Conservation (phyloP, 2,113 vertebrate genomes). For the Poicephalus gulielmi region DNA sequence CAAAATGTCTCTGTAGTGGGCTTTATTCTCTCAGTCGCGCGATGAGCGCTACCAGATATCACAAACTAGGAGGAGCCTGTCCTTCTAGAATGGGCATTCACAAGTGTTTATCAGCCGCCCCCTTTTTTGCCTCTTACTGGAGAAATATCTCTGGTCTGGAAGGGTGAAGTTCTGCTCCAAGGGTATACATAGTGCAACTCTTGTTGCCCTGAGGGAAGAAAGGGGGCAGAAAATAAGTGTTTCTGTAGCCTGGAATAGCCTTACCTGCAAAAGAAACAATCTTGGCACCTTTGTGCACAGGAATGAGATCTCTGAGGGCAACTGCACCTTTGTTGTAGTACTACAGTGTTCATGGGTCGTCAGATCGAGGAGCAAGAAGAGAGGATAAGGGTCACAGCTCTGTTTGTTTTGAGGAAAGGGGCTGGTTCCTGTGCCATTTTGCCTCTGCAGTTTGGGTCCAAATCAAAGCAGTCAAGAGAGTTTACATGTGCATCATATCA, state of each 20-base stretch:
- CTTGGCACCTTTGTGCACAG: not conserved
- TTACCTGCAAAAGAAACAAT: not conserved
- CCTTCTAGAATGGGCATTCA: not conserved
- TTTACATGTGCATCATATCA: not conserved
- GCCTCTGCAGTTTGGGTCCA: not conserved
- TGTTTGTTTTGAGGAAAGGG: not conserved
- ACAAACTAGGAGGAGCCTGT: not conserved
- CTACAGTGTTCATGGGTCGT: not conserved
- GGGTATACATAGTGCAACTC: not conserved
- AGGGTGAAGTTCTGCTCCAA: not conserved
- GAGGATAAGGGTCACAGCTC: not conserved
- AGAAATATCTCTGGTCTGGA: not conserved
- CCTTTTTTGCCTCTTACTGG: not conserved
- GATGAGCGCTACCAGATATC: not conserved
- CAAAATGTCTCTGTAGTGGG: not conserved
- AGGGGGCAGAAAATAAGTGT: not conserved
- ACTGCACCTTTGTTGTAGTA: not conserved
- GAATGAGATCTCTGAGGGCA: not conserved
- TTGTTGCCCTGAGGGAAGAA: not conserved
- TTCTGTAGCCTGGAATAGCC: not conserved
- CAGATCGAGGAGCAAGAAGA: not conserved
- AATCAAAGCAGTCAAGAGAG: not conserved
- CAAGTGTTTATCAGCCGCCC: not conserved
- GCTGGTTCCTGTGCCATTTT: not conserved
- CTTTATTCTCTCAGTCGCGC: not conserved